A percentile compares a stretch with the other conserved stretches of the same genome.
Conservation (phyloP, 2,888 invertebrate genomes). For the Rhagium mordax region DNA sequence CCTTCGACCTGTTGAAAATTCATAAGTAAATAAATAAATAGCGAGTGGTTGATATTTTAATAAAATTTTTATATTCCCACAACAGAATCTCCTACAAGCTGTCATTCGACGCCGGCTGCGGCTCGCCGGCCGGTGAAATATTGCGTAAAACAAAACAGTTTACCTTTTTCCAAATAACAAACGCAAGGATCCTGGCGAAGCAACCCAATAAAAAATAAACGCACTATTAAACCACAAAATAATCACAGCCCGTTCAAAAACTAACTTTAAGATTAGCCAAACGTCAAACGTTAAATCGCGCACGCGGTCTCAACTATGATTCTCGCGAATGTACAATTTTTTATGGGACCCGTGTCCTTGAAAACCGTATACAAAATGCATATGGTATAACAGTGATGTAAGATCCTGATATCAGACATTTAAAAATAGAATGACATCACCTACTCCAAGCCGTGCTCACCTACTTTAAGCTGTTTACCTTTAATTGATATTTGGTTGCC, state of each 20-base stretch:
- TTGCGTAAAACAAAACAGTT: neutral
- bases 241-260: slow-evolving; percentile 36
- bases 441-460: slow-evolving; percentile 18
- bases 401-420: slow-evolving; percentile 56
- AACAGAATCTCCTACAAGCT: no score
- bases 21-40: no score
- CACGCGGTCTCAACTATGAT: slow-evolving; percentile 26
- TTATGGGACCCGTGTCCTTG: slow-evolving; percentile 44
- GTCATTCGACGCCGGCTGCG: no score
- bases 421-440: slow-evolving; percentile 61
- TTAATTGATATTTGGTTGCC: slow-evolving; percentile 50
- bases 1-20: no score
- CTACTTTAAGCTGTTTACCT: slow-evolving; percentile 48
- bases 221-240: slow-evolving; percentile 17
- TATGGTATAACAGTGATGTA: slow-evolving; percentile 52
- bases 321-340: slow-evolving; percentile 39
- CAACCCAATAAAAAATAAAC: no score
- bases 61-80: no score
- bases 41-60: no score
- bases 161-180: slow-evolving; percentile 3
- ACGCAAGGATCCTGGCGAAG: neutral
- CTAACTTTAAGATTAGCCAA: slow-evolving; percentile 24
- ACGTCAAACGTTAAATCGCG: slow-evolving; percentile 28
- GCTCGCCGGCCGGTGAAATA: neutral
- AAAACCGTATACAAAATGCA: slow-evolving; percentile 45